Evolutionary conservation across 2,888 invertebrate genomes (phyloP).

Genomic region (Pseudococcus viburni): DNA sequence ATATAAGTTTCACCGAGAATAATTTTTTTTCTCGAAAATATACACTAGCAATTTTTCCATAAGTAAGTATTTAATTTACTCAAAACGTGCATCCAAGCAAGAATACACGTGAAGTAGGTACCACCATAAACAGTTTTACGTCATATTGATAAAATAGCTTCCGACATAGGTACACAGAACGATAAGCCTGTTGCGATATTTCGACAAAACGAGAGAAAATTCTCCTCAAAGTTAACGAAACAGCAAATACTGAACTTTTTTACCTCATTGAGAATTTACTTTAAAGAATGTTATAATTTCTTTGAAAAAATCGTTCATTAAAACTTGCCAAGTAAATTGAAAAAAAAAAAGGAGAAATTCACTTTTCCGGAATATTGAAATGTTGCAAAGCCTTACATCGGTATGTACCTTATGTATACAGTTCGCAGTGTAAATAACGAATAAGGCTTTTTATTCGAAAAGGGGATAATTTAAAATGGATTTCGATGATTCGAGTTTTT

Average conservation of each 20-base stretch:
- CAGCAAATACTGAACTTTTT: neutral
- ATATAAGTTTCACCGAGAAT: neutral
- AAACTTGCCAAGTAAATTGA: neutral
- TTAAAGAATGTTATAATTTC: neutral
- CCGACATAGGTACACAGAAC: neutral
- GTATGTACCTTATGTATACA: neutral
- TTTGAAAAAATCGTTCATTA: constrained; percentile 16
- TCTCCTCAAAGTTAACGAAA: neutral
- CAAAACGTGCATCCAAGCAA: neutral
- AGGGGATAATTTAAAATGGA: constrained; percentile 8
- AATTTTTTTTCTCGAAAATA: neutral
- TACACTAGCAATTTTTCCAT: neutral
- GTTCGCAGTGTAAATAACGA: neutral
- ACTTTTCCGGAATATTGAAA: neutral
- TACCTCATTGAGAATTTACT: neutral
- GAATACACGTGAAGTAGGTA: neutral
- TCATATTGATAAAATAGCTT: neutral
- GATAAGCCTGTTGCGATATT: constrained; percentile 5
- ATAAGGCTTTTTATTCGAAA: neutral
- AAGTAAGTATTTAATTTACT: neutral
- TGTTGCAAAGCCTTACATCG: neutral
- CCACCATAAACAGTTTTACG: neutral
- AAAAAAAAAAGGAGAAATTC: neutral
- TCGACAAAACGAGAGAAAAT: neutral
- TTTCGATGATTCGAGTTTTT: neutral